Conservation (phyloP, 2,888 invertebrate genomes). For the Cyaniris semiargus region DNA sequence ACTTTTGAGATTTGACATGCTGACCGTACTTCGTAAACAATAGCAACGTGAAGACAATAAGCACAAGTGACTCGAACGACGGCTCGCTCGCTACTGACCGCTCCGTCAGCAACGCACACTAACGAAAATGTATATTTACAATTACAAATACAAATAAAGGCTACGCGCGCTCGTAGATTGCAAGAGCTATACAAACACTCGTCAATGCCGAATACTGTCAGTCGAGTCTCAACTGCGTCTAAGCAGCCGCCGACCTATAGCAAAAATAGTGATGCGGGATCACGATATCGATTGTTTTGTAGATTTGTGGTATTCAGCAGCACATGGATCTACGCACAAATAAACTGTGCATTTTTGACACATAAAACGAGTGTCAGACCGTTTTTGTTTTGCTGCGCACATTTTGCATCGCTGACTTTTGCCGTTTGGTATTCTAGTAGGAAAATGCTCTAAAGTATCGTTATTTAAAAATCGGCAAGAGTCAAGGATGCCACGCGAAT, state of each 20-base stretch:
- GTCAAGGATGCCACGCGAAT: conserved; percentile 34
- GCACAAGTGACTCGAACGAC: too few relatives aligned
- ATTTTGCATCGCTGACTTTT: conserved; percentile 37
- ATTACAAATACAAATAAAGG: too few relatives aligned
- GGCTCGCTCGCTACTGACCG: background rate
- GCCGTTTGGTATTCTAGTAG: conserved; percentile 33
- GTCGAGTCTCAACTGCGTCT: conserved; percentile 8
- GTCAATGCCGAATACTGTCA: conserved; percentile 8
- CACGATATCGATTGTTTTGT: conserved; percentile 26
- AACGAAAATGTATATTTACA: too few relatives aligned
- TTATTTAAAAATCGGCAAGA: conserved; percentile 37
- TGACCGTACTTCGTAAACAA: too few relatives aligned
- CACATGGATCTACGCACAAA: conserved; percentile 36
- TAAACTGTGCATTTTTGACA: conserved; percentile 39
- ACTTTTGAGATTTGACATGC: too few relatives aligned
- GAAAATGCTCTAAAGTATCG: conserved; percentile 37
- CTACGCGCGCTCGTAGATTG: too few relatives aligned
- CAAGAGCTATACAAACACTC: conserved; percentile 5
- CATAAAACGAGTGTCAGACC: conserved; percentile 38
- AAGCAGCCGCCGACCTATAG: conserved; percentile 12
- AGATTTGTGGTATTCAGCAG: conserved; percentile 34
- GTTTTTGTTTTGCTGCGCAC: conserved; percentile 38
- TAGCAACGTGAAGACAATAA: too few relatives aligned
- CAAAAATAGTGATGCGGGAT: conserved; percentile 23
- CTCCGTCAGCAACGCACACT: too few relatives aligned